Evolutionary conservation across 2,888 invertebrate species (phyloP).

Genomic region (Meliscaeva auricollis): DNA sequence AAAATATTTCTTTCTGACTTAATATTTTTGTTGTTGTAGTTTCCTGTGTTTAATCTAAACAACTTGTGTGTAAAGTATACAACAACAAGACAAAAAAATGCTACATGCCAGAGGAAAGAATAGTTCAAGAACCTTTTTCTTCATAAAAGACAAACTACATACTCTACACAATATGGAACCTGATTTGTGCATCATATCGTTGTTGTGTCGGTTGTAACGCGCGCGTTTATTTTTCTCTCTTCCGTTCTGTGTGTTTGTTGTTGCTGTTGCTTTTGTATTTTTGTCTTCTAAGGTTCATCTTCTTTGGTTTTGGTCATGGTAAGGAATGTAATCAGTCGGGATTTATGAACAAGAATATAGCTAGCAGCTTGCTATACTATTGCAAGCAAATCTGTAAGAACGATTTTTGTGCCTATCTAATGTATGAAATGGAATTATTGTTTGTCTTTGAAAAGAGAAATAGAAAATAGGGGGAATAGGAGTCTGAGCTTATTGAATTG

Average conservation of each 20-base stretch:
- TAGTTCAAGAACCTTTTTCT: conserved; percentile 68
- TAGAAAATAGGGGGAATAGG: background rate
- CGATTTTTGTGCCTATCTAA: conserved; percentile 31
- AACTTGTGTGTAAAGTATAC: conserved; percentile 27
- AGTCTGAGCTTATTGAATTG: conserved; percentile 49
- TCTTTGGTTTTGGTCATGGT: conserved; percentile 23
- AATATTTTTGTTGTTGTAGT: background rate
- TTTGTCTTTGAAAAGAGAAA: conserved; percentile 8
- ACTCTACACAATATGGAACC: conserved; percentile 28
- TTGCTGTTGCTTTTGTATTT: background rate
- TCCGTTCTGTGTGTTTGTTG: background rate
- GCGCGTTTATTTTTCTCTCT: conserved; percentile 21
- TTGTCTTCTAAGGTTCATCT: conserved; percentile 21
- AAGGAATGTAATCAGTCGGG: conserved; percentile 55
- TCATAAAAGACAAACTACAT: conserved; percentile 16
- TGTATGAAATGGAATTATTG: conserved; percentile 43
- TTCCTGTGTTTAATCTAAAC: conserved; percentile 16
- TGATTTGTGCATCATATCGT: conserved; percentile 29
- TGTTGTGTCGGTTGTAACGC: conserved; percentile 23
- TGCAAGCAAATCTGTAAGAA: conserved; percentile 9
- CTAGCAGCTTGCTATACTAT: background rate
- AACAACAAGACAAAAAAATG: no score
- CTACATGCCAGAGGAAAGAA: conserved; percentile 14
- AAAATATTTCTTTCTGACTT: conserved; percentile 51
- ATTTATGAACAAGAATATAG: conserved; percentile 42